A percentile compares a stretch with the other conserved stretches of the same genome.
Evolutionary conservation across 2,888 invertebrate genomes (phyloP).

Genomic region (Meteorus colon): DNA sequence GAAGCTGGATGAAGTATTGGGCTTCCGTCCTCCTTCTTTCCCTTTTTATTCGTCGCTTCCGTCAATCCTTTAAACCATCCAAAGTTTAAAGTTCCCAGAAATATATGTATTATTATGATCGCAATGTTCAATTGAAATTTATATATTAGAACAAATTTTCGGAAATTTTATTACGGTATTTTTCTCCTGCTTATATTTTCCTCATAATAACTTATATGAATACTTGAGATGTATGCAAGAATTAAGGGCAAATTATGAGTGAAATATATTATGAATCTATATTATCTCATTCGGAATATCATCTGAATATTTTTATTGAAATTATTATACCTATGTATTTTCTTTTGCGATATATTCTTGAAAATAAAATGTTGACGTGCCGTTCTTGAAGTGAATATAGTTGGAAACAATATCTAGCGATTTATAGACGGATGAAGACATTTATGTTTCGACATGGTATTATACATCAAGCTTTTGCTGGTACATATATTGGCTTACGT

Average conservation of each 20-base stretch:
- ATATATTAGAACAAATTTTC: background rate
- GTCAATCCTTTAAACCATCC: constrained; percentile 4
- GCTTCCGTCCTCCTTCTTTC: constrained; percentile 1
- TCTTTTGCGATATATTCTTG: too few relatives aligned
- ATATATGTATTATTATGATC: background rate
- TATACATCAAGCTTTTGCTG: background rate
- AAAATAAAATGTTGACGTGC: too few relatives aligned
- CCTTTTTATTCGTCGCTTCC: constrained; percentile 4
- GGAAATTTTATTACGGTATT: background rate
- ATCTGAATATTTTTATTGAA: too few relatives aligned
- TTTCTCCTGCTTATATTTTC: background rate
- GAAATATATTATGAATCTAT: background rate
- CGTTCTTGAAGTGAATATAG: background rate
- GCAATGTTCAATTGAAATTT: constrained; percentile 11
- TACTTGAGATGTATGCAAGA: too few relatives aligned
- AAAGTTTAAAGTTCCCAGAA: background rate
- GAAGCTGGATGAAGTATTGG: constrained; percentile 5
- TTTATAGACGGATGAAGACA: background rate
- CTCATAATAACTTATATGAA: too few relatives aligned
- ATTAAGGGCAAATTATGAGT: background rate
- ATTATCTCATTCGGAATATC: too few relatives aligned
- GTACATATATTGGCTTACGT: constrained; percentile 10
- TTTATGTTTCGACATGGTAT: constrained; percentile 13
- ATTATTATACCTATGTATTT: too few relatives aligned
- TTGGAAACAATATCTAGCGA: background rate